Percentiles rank a stretch among this genome's conserved stretches.
Evolutionary conservation across 2,888 invertebrate species (phyloP).

Genomic region (Diploptera punctata): DNA sequence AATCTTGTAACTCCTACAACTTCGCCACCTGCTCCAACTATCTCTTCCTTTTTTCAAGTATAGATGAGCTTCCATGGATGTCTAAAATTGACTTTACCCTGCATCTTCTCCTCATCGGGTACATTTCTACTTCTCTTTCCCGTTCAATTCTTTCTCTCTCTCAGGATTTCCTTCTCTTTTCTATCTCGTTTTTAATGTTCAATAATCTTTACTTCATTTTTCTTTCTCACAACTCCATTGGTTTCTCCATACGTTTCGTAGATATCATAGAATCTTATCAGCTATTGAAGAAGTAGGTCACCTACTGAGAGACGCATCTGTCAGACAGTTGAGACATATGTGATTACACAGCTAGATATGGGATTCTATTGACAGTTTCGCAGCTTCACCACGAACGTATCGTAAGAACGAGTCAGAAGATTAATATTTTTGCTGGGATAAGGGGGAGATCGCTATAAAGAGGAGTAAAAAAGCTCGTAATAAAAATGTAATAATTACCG

Average conservation of each 20-base stretch:
- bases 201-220: not conserved
- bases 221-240: not conserved
- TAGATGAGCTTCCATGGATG: not conserved
- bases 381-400: no score
- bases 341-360: no score
- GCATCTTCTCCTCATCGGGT: not conserved
- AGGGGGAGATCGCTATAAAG: no score
- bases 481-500: no score
- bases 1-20: not conserved
- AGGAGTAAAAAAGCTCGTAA: no score
- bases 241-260: not conserved
- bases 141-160: not conserved
- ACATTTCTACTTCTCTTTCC: not conserved
- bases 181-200: slow-evolving; percentile 10
- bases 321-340: not conserved
- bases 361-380: no score
- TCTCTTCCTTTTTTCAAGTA: not conserved
- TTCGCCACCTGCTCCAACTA: not conserved
- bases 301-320: not conserved
- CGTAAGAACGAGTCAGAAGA: no score
- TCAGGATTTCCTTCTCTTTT: no score
- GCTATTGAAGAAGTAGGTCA: not conserved
- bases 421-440: no score
- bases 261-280: not conserved
- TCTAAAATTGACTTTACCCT: not conserved